Base-by-base conservation (phyloP, 2,113 vertebrate species). In the Tor tambroides region DNA sequence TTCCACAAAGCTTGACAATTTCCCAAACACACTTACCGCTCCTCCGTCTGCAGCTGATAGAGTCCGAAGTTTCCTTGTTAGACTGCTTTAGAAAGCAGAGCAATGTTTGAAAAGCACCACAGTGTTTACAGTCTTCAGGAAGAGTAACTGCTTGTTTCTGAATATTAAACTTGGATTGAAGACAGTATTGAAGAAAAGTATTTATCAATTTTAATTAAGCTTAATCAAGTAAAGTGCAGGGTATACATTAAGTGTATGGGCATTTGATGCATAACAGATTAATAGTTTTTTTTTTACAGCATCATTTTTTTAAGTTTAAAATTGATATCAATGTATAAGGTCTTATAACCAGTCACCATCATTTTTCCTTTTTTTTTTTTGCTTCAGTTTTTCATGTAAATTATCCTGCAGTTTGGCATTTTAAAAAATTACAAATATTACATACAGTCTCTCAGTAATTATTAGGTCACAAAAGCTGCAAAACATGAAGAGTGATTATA, bases 161-260 rank as follows among this genome's bases (percentile, higher is more conserved):
- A 21, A 23, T 21, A 23, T 72, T 72, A 72, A 72, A 72, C 30
- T 35, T 32, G 11, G 61, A 59, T 9, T 23, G 61, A 9, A 69
- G 8, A 35, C 30, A 35, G 17, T 32, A 32, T 19, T 35, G 6
- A 69, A 72, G 17, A 38, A 71, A 71, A 41, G 2, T n/a, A 41
- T 14, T 0, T 38, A n/a, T 74, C 35, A 41, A 72, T 41, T 72
- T n/a, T 12, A 14, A n/a, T 41, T 74, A n/a, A 41, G 35, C 71
- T 74, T 74, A 74, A 41, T 74, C 71, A 41, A 41, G 35, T 74
- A 38, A 74, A 74, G 35, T 74, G 35, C 35, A 74, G 71, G 10
- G 35, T 41, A 74, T 74, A 38, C 71, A 74, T 74, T 74, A 41
- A 19, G 10, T 74, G 38, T 74, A 41, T 74, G 5, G 10, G 7